Conservation (phyloP, 2,113 vertebrate genomes). For the Thalassoma bifasciatum region DNA sequence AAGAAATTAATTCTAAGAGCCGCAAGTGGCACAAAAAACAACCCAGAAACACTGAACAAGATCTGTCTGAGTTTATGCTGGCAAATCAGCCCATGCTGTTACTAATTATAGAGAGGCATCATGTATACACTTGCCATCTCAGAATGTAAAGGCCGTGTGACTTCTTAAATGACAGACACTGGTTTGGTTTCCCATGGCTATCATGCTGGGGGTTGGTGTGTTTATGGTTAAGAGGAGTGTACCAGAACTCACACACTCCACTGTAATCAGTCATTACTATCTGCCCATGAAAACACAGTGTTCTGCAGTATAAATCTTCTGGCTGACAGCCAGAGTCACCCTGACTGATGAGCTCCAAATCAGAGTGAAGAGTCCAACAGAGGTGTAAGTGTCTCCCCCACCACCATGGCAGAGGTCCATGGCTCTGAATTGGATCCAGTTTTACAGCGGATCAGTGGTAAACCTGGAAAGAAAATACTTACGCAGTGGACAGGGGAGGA, state of each 20-base stretch:
- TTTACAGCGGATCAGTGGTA: conserved; percentile 34
- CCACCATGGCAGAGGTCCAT: conserved; percentile 21
- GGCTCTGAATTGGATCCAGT: conserved; percentile 34
- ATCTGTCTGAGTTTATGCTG: conserved; percentile 21
- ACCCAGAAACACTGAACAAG: conserved; percentile 17
- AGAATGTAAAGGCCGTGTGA: conserved; percentile 51
- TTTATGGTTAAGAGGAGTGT: conserved; percentile 51
- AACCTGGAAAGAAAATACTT: conserved; percentile 26
- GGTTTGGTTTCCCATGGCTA: conserved; percentile 77
- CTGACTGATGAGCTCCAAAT: conserved; percentile 66
- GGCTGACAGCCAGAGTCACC: conserved; percentile 67
- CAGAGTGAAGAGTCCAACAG: conserved; percentile 46
- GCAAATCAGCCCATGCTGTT: conserved; percentile 47
- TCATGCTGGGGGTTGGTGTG: conserved; percentile 45
- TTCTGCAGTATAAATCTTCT: conserved; percentile 70
- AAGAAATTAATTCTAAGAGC: background rate
- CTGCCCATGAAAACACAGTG: conserved; percentile 54
- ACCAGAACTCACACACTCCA: conserved; percentile 19
- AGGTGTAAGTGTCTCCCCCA: conserved; percentile 47
- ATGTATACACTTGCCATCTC: conserved; percentile 54
- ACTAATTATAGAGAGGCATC: conserved; percentile 76
- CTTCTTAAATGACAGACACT: conserved; percentile 62
- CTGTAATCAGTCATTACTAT: conserved; percentile 76
- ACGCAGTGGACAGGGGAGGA: background rate
- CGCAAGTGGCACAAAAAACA: background rate